Conservation (phyloP, 92 coral and sea anemone species). For the Palythoa heliodiscus region DNA sequence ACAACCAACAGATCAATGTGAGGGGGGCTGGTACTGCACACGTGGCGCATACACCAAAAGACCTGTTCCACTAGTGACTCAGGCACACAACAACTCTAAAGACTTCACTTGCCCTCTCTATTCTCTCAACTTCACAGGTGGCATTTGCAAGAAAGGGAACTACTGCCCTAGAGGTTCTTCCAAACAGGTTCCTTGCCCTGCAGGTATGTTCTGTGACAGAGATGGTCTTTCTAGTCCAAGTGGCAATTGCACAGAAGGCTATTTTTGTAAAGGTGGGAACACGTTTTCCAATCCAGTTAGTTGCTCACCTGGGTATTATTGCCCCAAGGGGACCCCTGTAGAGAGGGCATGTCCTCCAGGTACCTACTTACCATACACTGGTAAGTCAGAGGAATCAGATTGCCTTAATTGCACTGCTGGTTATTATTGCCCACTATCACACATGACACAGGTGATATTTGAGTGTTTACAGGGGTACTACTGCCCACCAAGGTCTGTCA, state of each 20-base stretch:
- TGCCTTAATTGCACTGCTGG: constrained; percentile 95
- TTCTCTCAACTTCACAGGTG: constrained; percentile 95
- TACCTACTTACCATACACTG: constrained; percentile 79
- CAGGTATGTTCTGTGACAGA: constrained; percentile 85
- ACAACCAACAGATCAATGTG: constrained; percentile 83
- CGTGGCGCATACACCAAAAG: constrained; percentile 85
- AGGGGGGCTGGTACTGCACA: constrained; percentile 91
- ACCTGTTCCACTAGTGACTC: constrained; percentile 66
- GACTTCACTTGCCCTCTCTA: constrained; percentile 94
- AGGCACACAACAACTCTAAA: constrained; percentile 73
- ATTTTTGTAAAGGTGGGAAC: constrained; percentile 80
- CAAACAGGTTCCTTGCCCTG: constrained; percentile 70
- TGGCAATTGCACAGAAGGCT: constrained; percentile 94
- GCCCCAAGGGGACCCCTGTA: constrained; percentile 82
- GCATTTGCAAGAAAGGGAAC: constrained; percentile 81
- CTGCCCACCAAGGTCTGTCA: constrained; percentile 88
- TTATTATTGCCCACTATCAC: constrained; percentile 86
- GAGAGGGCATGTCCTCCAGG: constrained; percentile 92
- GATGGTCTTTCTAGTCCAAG: constrained; percentile 74
- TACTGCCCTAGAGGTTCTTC: constrained; percentile 92
- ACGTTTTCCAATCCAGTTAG: constrained; percentile 68
- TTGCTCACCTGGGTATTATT: constrained; percentile 90
- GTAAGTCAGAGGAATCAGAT: constrained; percentile 71
- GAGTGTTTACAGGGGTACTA: constrained; percentile 97
- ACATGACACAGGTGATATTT: constrained; percentile 84